These are phyloP conservation scores for Drosophila borborema DNA, from an alignment of 2,888 invertebrate species.

Conservation along the genomic window DNA sequence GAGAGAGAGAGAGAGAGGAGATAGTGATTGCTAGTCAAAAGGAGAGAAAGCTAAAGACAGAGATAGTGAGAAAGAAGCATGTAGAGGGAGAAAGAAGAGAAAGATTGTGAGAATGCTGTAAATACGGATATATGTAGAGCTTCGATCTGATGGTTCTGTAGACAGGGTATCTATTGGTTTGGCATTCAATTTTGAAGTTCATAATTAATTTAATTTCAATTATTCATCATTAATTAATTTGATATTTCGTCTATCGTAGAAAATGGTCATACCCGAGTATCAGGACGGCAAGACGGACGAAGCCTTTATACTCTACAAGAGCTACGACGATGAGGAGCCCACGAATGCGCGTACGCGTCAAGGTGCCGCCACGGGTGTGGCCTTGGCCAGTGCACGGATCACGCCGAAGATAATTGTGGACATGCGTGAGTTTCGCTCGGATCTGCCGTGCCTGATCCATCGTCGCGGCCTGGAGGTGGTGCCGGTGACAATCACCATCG, in stretches of 20 bases:
- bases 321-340: constrained; percentile 63
- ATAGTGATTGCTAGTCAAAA: too few species aligned
- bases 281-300: constrained; percentile 93
- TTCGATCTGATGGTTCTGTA: too few species aligned
- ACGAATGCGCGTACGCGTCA: constrained; percentile 89
- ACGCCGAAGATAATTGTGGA: constrained; percentile 92
- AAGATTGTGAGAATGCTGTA: too few species aligned
- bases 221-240: too few species aligned
- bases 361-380: constrained; percentile 64
- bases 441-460: constrained; percentile 96
- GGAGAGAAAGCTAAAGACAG: too few species aligned
- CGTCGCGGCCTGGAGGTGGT: constrained; percentile 96
- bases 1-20: too few species aligned
- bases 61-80: too few species aligned
- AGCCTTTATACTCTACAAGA: constrained; percentile 85
- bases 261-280: constrained; percentile 94
- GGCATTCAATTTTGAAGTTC: not conserved
- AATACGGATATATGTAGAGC: too few species aligned
- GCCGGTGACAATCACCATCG: constrained; percentile 95
- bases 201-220: too few species aligned
- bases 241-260: constrained; percentile 61
- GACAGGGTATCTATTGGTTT: not conserved
- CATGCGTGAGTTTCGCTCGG: constrained; percentile 98
- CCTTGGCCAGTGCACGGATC: constrained; percentile 10
- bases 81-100: too few species aligned